Conservation (phyloP, 2,113 vertebrate genomes). For the Lethenteron camtschaticum region DNA sequence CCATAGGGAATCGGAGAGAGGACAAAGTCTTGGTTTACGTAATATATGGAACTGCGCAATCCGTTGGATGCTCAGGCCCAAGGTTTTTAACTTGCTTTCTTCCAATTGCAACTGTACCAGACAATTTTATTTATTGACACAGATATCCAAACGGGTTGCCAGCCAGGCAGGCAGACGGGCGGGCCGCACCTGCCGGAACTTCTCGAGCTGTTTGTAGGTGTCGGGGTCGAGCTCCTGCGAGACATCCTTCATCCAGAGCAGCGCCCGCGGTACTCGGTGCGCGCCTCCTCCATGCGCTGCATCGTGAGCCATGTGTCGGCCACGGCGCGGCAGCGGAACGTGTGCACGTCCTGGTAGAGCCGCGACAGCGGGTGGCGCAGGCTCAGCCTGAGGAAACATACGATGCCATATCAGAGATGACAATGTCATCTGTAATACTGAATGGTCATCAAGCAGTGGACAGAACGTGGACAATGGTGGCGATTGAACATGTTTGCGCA, state of each 20-base stretch:
- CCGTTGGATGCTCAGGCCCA: too few relatives aligned
- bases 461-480: too few relatives aligned
- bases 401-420: too few relatives aligned
- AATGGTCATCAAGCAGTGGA: too few relatives aligned
- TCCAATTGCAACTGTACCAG: too few relatives aligned
- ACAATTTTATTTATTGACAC: neutral
- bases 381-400: conserved; percentile 30
- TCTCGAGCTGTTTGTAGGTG: conserved; percentile 89
- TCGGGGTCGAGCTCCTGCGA: conserved; percentile 92
- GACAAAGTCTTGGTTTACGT: too few relatives aligned
- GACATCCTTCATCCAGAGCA: conserved; percentile 98
- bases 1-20: too few relatives aligned
- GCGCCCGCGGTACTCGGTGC: conserved; percentile 70
- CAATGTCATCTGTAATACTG: too few relatives aligned
- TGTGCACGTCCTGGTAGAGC: conserved; percentile 86
- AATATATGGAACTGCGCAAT: too few relatives aligned
- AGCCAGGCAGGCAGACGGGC: too few relatives aligned
- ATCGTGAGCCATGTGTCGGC: conserved; percentile 90
- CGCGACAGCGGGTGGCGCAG: conserved; percentile 57
- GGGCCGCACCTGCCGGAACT: conserved; percentile 67
- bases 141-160: neutral
- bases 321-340: conserved; percentile 74
- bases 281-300: conserved; percentile 78
- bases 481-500: too few relatives aligned
- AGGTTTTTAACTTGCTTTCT: too few relatives aligned